phyloP scores from a whole-genome alignment of 2,113 vertebrate species.

The Furnarius figulus region DNA sequence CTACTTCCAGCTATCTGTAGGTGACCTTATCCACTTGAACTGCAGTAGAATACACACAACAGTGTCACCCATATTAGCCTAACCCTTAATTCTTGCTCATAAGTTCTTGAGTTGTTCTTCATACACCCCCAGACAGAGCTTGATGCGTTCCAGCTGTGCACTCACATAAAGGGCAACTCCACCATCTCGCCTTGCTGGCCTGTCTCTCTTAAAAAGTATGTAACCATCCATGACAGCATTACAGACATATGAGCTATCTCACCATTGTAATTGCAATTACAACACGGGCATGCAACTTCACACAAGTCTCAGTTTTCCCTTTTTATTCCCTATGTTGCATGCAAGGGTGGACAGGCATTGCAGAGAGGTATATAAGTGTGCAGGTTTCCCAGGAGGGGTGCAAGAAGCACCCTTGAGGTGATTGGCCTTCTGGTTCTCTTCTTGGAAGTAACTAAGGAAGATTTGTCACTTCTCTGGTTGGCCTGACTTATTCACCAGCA shows the following conservation, averaged over 20 bases:
- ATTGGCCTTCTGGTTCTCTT: neutral
- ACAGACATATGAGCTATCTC: neutral
- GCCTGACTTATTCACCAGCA: neutral
- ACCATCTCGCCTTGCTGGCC: neutral
- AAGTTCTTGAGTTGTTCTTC: no score
- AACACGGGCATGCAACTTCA: neutral
- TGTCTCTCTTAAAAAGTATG: neutral
- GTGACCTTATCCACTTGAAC: no score
- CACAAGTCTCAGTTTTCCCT: neutral
- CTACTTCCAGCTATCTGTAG: no score
- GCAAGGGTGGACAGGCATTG: neutral
- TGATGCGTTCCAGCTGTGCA: no score
- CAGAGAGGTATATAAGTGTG: neutral
- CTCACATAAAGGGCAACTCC: neutral
- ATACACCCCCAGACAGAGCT: neutral
- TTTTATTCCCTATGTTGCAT: neutral
- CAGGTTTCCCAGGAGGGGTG: neutral
- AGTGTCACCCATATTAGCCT: no score
- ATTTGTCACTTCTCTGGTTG: neutral
- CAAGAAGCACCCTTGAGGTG: neutral
- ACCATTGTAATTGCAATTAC: neutral
- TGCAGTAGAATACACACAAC: no score
- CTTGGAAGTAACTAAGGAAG: neutral
- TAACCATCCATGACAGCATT: neutral
- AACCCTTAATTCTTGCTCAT: no score